A percentile compares a stretch with the other conserved stretches of the same genome.
Evolutionary conservation across 2,888 invertebrate species (phyloP).

Genomic region (Ethmia dodecea): DNA sequence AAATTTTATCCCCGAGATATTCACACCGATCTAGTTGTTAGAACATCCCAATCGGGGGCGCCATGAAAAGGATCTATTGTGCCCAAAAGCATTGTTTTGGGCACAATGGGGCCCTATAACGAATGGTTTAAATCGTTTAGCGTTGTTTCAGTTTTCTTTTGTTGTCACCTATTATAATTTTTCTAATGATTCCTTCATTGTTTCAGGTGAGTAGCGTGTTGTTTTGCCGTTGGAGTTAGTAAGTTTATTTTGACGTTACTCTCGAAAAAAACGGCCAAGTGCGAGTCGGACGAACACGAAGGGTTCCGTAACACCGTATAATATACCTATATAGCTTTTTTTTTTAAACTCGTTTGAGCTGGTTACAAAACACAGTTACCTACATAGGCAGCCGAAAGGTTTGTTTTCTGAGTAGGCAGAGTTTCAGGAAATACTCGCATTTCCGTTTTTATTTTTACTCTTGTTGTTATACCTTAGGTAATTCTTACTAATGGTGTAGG

Average conservation of each 20-base stretch:
- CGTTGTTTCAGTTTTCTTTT: slow-evolving; percentile 13
- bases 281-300: no score
- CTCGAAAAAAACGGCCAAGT: no score
- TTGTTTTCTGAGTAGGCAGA: no score
- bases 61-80: slow-evolving; percentile 17
- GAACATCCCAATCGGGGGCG: slow-evolving; percentile 3
- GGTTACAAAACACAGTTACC: no score
- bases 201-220: slow-evolving; percentile 44
- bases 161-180: slow-evolving; percentile 13
- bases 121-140: slow-evolving; percentile 14
- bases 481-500: no score
- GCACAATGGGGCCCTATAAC: slow-evolving; percentile 18
- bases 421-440: no score
- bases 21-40: slow-evolving; percentile 2
- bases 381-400: no score
- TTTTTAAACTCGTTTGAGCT: no score
- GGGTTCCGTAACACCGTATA: no score
- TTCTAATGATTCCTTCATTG: slow-evolving; percentile 28
- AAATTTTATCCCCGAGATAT: slow-evolving; percentile 2
- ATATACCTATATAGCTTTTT: no score
- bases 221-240: slow-evolving; percentile 2
- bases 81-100: slow-evolving; percentile 19
- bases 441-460: no score
- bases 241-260: slow-evolving; percentile 9
- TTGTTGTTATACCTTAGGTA: no score